A percentile compares a stretch with the other conserved stretches of the same genome.
Evolutionary conservation across 2,113 vertebrate genomes (phyloP).

Genomic region (Coptodon bakossiorum): DNA sequence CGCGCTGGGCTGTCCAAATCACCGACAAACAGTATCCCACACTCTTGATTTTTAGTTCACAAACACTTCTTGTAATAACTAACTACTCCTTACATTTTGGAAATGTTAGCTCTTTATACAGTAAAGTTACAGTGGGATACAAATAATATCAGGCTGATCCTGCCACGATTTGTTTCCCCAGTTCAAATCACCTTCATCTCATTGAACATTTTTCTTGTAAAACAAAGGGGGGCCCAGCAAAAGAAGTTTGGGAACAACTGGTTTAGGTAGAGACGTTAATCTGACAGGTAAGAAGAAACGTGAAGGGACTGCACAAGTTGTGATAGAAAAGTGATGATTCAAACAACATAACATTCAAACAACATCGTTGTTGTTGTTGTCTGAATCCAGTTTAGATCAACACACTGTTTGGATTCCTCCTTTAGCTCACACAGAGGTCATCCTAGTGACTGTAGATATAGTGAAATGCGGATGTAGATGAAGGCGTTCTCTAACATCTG

Average conservation of each 20-base stretch:
- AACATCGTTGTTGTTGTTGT: not conserved
- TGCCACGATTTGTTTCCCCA: not conserved
- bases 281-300: not conserved
- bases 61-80: accelerated
- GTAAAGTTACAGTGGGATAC: not conserved
- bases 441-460: not conserved
- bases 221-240: no score
- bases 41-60: not conserved
- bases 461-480: not conserved
- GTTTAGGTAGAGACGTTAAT: not conserved
- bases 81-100: not conserved
- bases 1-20: not conserved
- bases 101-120: not conserved
- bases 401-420: not conserved
- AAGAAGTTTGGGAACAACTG: no score
- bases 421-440: not conserved
- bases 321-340: not conserved
- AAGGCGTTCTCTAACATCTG: not conserved
- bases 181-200: no score
- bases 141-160: not conserved
- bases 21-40: accelerated
- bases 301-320: not conserved
- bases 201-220: no score
- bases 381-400: not conserved
- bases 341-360: not conserved